Conservation (phyloP, 2,888 invertebrate genomes). For the Bruchidius siliquastri region DNA sequence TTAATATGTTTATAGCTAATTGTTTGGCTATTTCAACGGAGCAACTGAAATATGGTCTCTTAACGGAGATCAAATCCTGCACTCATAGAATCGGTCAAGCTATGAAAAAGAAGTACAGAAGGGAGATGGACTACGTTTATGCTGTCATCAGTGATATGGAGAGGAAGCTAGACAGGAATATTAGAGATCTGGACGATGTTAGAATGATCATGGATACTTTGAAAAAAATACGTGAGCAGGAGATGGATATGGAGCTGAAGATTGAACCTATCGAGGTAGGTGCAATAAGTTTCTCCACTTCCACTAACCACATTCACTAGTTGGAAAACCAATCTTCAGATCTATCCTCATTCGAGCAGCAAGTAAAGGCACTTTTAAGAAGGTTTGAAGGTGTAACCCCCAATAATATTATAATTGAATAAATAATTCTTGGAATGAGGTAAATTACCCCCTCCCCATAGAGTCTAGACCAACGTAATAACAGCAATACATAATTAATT, state of each 20-base stretch:
- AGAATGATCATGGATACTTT: constrained; percentile 90
- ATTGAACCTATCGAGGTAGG: constrained; percentile 88
- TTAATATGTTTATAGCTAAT: constrained; percentile 56
- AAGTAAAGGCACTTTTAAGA: too few species aligned
- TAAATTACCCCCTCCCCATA: too few species aligned
- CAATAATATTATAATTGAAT: too few species aligned
- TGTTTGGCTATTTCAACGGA: constrained; percentile 77
- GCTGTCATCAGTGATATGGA: constrained; percentile 91
- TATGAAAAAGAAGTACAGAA: constrained; percentile 82
- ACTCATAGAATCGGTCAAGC: constrained; percentile 68
- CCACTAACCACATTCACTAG: too few species aligned
- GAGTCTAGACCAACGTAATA: too few species aligned
- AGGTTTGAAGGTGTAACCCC: too few species aligned
- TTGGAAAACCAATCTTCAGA: too few species aligned
- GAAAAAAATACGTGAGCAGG: constrained; percentile 88
- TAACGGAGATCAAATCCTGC: constrained; percentile 74
- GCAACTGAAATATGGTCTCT: constrained; percentile 78
- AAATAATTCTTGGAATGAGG: too few species aligned
- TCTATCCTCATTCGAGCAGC: too few species aligned
- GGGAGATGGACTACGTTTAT: constrained; percentile 91
- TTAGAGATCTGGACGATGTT: constrained; percentile 90
- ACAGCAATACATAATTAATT: too few species aligned
- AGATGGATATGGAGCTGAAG: constrained; percentile 90
- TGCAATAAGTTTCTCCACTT: too few species aligned
- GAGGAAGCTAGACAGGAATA: constrained; percentile 79